Evolutionary conservation across 1,140 invertebrate genomes (phyloP), one percentile per base, ranked within the genome.

Genomic region (Pseudobourletiella spinata): DNA sequence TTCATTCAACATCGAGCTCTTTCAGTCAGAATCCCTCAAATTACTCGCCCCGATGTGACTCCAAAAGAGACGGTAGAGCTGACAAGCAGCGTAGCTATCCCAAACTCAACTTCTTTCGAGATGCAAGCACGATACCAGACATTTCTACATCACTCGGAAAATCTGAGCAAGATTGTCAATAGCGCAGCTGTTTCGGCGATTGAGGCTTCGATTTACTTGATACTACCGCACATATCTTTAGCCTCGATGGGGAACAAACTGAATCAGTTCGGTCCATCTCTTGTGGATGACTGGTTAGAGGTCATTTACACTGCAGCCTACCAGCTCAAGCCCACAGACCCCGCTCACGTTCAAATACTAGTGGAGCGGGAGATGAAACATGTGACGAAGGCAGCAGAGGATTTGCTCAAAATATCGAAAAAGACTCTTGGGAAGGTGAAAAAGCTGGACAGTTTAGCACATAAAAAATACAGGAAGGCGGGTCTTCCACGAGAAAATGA

Each of bases 311-410:
- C 44, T 14, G 44, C 44, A 46, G 44, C 44, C 18, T 46, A 14
- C 22, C 44, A 46, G 18, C 44, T 46, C 44, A 46, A 46, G 18
- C 44, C 44, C 6, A 46, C 6, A 18, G 44, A 26, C 24, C 48
- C 48, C 2, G 15, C 2, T n/a, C 48, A 51, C 4, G 48, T 51
- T 4, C 18, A 26, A 25, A n/a, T 26, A 11, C n/a, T 51, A 6
- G 48, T 51, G 24, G 48, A 51, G 22, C 14, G 48, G 14, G 48
- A 51, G 22, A 51, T 51, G 48, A 51, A 51, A 26, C 48, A 51
- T 15, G 24, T 51, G 14, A 25, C 18, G 2, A 51, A 51, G 22
- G 3, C 22, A 18, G 20, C 48, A 26, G 48, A 51, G 24, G 20
- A 25, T 8, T 22, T 51, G 16, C n/a, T 51, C 3, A 51, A 51